Percentiles rank a stretch among this genome's conserved stretches.
Conservation (phyloP, 2,888 invertebrate species). For the Elegia similella region DNA sequence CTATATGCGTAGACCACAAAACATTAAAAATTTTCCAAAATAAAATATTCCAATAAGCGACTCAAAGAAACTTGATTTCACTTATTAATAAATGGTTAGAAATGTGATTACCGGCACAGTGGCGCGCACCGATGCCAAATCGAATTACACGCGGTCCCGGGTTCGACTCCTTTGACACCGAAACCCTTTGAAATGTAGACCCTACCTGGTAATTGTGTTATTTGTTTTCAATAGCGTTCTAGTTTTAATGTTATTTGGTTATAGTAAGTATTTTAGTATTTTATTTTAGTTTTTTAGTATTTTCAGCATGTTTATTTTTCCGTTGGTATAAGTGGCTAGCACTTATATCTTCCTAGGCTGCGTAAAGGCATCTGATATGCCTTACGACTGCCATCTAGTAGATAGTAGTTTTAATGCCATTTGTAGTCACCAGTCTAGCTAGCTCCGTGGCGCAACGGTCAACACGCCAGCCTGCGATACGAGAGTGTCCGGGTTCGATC, state of each 20-base stretch:
- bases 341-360: no score
- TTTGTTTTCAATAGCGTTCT: constrained; percentile 8
- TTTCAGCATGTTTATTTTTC: no score
- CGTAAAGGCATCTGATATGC: no score
- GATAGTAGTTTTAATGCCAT: no score
- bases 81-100: constrained; percentile 13
- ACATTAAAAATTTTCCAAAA: no score
- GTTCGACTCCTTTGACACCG: constrained; percentile 54
- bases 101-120: constrained; percentile 50
- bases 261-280: not conserved
- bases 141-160: constrained; percentile 54
- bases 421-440: no score
- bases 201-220: constrained; percentile 20
- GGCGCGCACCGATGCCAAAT: constrained; percentile 46
- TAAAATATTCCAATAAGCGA: not conserved
- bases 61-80: not conserved
- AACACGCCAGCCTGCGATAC: no score
- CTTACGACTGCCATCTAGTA: no score
- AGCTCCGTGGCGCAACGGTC: no score
- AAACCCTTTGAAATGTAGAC: constrained; percentile 42
- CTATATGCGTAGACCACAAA: no score
- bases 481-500: no score
- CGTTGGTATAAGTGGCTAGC: no score
- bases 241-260: not conserved
- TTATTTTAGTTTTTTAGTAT: not conserved